Evolutionary conservation across 2,888 invertebrate species (phyloP).

Genomic region (Ichneumon xanthorius): DNA sequence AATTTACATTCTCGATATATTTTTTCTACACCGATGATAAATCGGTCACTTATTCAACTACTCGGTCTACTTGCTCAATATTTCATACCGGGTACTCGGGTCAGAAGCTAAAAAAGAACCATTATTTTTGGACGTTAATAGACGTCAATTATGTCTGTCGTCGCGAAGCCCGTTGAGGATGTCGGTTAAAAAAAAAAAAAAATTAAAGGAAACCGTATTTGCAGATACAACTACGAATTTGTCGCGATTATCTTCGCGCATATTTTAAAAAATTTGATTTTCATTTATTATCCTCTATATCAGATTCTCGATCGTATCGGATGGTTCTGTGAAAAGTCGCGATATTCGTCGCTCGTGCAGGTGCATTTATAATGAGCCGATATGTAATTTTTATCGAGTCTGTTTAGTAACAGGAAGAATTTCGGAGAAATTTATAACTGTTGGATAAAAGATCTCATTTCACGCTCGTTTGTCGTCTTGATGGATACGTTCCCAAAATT

Average conservation of each 20-base stretch:
- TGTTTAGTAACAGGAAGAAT: not conserved
- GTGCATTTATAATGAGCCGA: not conserved
- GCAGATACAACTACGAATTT: not conserved
- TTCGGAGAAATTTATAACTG: not conserved
- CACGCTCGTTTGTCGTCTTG: not conserved
- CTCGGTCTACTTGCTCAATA: too few species aligned
- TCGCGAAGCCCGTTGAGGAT: too few species aligned
- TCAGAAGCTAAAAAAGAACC: too few species aligned
- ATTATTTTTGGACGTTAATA: too few species aligned
- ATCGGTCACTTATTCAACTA: too few species aligned
- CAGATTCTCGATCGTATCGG: not conserved
- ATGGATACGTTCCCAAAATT: not conserved
- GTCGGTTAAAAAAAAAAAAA: too few species aligned
- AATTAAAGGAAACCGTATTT: too few species aligned
- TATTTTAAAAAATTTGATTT: not conserved
- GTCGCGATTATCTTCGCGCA: not conserved
- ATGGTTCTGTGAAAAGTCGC: not conserved
- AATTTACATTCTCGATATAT: too few species aligned
- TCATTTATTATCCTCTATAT: not conserved
- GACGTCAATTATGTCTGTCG: too few species aligned
- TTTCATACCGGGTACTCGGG: too few species aligned
- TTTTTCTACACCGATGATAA: too few species aligned
- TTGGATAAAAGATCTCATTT: not conserved
- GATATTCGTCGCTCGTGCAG: not conserved
- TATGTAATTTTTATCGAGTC: not conserved